Evolutionary conservation across 92 coral and sea anemone species (phyloP).

Genomic region (Anthopleura xanthogrammica): DNA sequence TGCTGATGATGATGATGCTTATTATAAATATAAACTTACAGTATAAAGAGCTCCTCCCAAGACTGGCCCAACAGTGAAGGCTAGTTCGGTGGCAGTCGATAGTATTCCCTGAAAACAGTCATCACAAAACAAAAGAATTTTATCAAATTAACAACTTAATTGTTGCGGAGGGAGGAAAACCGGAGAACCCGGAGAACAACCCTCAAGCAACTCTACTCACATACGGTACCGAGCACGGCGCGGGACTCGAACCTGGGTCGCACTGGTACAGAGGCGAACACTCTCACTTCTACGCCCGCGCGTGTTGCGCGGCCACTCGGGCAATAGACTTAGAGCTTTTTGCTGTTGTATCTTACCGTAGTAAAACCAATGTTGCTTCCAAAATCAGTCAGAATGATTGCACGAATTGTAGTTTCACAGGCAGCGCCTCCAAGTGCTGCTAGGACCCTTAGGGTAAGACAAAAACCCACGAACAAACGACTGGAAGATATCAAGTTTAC

Average conservation of each 20-base stretch:
- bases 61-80: conserved; percentile 33
- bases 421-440: conserved; percentile 41
- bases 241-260: no score
- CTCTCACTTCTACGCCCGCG: no score
- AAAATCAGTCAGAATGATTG: conserved; percentile 36
- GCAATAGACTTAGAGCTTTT: no score
- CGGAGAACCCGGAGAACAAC: no score
- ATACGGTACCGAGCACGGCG: no score
- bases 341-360: conserved; percentile 14
- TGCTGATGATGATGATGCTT: not conserved
- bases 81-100: conserved; percentile 26
- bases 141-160: no score
- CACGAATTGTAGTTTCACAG: conserved; percentile 37
- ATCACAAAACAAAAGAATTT: not conserved
- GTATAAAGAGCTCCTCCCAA: conserved; percentile 31
- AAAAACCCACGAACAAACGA: conserved; percentile 22
- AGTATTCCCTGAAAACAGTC: conserved; percentile 10
- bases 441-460: conserved; percentile 15
- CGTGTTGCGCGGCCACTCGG: no score
- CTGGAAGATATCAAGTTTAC: conserved; percentile 21
- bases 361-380: conserved; percentile 26
- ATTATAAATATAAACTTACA: conserved; percentile 5
- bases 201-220: no score
- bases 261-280: no score
- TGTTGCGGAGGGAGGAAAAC: no score